Evolutionary conservation across 92 coral and sea anemone species (phyloP), one percentile per base, ranked within the genome.

Genomic region (Actinostola sp.): DNA sequence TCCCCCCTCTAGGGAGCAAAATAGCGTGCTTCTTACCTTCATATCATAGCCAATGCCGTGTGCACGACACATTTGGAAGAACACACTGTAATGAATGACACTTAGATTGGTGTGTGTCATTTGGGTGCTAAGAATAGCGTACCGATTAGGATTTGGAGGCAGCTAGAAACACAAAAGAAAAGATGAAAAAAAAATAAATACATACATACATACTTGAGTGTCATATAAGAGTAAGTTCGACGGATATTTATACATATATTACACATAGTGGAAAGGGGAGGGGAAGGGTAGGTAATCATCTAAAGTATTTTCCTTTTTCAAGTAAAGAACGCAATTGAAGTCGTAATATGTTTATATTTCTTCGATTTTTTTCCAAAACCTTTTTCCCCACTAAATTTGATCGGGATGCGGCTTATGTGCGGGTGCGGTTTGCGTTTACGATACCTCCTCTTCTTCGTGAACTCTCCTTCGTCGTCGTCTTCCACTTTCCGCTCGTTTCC

Each of bases 1-100:
- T 39, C 7, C 8, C 8, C 45, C 14, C 14, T 14, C 7, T 14
- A 39, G 45, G 7, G 45, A 39, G 14, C 8, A 7, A 39, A 7
- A 14, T 39, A 39, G n/a, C 15, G 29, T 19, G 14, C 4, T n/a
- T 51, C 73, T 46, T 33, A 91, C 98, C 94, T 91, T 94, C 77
- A 91, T 82, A 48, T 94, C 98, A 79, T 88, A 94, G 14, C 98
- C 98, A 64, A 94, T 94, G n/a, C 98, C 98, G 58, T 94, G 98
- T 14, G 98, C 98, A 21, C 98, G 98, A 67, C 98, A 94, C 98
- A 94, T 94, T 78, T 94, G 98, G 64, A 94, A 94, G 76, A 94
- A 94, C 66, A 94, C 98, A 29, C 98, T 94, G 86, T 91, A 94
- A 54, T 94, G 98, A 41, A 94, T 94, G 42, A 94, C 98, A 68